These are phyloP conservation scores for Mallotus villosus DNA, from an alignment of 2,797 vertebrate species.

Conservation along the genomic window DNA sequence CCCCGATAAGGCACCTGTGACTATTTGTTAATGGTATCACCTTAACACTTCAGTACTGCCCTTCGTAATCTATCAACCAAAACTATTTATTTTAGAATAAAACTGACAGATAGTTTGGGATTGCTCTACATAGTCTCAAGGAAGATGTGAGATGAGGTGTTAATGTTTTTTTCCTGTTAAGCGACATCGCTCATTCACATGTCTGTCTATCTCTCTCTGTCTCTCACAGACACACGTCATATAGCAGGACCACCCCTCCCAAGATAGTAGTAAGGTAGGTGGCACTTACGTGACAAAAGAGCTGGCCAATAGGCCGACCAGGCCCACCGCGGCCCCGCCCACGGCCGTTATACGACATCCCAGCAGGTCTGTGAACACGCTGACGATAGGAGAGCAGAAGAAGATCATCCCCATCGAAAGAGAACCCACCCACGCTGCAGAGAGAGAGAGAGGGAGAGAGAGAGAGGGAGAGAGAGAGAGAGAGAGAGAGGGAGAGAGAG, in stretches of 20 bases:
- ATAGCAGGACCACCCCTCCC: not conserved
- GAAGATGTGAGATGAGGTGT: too few species aligned
- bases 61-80: too few species aligned
- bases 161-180: too few species aligned
- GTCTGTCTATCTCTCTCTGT: too few species aligned
- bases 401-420: constrained; percentile 98
- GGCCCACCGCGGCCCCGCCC: constrained; percentile 83
- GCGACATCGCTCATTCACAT: too few species aligned
- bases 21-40: not conserved
- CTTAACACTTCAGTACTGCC: too few species aligned
- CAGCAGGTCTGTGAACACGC: constrained; percentile 89
- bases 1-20: not conserved
- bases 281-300: constrained; percentile 89
- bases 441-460: constrained; percentile 34
- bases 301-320: constrained; percentile 87
- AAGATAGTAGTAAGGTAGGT: constrained; percentile 1
- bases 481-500: not conserved
- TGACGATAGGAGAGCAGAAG: constrained; percentile 95
- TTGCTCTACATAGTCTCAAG: too few species aligned
- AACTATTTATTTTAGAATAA: too few species aligned
- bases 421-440: constrained; percentile 91
- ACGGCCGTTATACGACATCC: constrained; percentile 90
- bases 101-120: too few species aligned
- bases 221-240: not conserved
- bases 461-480: constrained; percentile 17